phyloP scores from a whole-genome alignment of 1,140 invertebrate species.

The Mycetomoellerius zeteki region DNA sequence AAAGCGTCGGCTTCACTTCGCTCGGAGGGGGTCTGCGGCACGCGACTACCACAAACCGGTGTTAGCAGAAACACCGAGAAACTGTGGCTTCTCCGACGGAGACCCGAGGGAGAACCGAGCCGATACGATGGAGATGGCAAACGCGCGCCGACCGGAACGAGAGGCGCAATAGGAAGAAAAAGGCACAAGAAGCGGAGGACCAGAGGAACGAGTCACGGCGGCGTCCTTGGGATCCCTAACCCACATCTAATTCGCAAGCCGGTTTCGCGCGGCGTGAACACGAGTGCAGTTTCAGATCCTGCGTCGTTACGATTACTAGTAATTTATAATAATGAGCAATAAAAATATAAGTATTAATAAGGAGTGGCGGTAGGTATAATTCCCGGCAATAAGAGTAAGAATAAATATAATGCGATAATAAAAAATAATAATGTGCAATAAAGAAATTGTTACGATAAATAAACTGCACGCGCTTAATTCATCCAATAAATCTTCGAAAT shows the following conservation, averaged over 20 bases:
- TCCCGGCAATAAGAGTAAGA: not conserved
- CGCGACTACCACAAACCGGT: constrained; percentile 70
- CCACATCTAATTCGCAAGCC: constrained; percentile 72
- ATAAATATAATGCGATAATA: constrained; percentile 4
- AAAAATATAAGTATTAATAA: not conserved
- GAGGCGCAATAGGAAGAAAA: constrained; percentile 62
- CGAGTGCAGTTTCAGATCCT: not conserved
- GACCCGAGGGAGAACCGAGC: constrained; percentile 27
- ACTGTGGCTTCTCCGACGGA: constrained; percentile 42
- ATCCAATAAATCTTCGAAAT: constrained; percentile 2
- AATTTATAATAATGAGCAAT: constrained; percentile 22
- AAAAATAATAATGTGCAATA: constrained; percentile 12
- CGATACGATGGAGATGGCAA: constrained; percentile 12
- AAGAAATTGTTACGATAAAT: constrained; percentile 27
- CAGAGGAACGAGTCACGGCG: constrained; percentile 48
- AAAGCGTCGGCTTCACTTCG: not conserved
- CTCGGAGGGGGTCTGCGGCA: constrained; percentile 65
- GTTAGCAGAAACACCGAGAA: constrained; percentile 54
- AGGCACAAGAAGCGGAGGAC: constrained; percentile 25
- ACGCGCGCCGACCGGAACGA: constrained; percentile 42
- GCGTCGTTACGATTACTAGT: constrained; percentile 14
- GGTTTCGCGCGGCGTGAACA: constrained; percentile 4
- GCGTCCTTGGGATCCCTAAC: constrained; percentile 73
- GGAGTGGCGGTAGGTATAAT: not conserved
- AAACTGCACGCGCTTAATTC: not conserved